Evolutionary conservation across 1,140 invertebrate species (phyloP).

Genomic region (Drosophila virilis): DNA sequence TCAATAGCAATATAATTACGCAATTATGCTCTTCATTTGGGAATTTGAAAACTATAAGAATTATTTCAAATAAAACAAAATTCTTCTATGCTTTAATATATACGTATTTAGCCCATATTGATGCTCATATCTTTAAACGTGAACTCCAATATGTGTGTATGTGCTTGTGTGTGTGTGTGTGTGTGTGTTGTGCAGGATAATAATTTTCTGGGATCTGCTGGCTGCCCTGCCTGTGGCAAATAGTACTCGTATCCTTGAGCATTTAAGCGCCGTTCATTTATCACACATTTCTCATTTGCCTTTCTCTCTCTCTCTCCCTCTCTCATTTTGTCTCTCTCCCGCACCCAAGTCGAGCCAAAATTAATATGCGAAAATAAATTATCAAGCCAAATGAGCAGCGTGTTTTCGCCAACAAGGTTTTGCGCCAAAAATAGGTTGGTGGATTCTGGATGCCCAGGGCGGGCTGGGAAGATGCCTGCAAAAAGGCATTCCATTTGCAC

Average conservation of each 20-base stretch:
- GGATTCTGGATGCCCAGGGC: conserved; percentile 13
- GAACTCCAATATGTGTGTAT: conserved; percentile 9
- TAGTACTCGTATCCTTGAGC: conserved; percentile 41
- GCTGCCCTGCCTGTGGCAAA: conserved; percentile 11
- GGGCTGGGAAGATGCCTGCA: conserved; percentile 4
- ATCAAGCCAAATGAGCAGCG: conserved; percentile 79
- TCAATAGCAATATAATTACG: too few relatives aligned
- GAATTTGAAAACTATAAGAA: too few relatives aligned
- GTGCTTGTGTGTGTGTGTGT: neutral
- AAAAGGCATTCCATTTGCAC: conserved; percentile 59
- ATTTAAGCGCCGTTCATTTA: conserved; percentile 77
- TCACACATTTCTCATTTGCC: conserved; percentile 78
- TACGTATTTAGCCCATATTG: neutral
- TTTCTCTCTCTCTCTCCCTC: neutral
- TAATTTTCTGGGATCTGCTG: conserved; percentile 53
- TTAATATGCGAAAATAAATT: conserved; percentile 83
- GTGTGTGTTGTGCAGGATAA: conserved; percentile 54
- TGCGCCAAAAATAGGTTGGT: conserved; percentile 16
- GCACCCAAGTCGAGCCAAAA: conserved; percentile 61
- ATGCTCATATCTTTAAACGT: conserved; percentile 45
- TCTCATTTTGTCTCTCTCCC: conserved; percentile 10
- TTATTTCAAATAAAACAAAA: neutral
- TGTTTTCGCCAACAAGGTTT: conserved; percentile 33
- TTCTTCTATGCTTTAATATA: neutral
- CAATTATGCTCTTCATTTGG: too few relatives aligned